phyloP scores from a whole-genome alignment of 2,888 invertebrate genomes.

The Pachymerium ferrugineum region DNA sequence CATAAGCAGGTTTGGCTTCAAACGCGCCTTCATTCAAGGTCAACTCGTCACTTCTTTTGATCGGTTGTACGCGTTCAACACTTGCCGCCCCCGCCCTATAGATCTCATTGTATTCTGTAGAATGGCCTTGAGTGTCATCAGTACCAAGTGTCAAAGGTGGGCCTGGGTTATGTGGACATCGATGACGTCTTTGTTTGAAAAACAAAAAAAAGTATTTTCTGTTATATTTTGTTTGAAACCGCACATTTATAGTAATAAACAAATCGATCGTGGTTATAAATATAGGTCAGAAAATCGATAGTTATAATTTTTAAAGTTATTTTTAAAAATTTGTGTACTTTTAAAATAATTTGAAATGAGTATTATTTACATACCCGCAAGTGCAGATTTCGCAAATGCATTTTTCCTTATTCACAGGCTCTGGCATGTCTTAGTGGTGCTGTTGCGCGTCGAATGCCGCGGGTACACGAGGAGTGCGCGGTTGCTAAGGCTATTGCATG shows the following conservation, averaged over 20 bases:
- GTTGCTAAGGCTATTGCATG: neutral
- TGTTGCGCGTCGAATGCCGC: neutral
- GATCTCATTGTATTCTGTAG: constrained; percentile 17
- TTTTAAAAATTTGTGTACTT: neutral
- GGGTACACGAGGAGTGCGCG: neutral
- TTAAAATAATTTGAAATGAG: neutral
- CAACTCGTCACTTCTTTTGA: neutral
- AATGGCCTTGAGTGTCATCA: neutral
- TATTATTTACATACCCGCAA: constrained; percentile 34
- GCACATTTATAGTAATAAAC: neutral
- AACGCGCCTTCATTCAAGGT: neutral
- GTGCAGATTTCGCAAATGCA: constrained; percentile 37
- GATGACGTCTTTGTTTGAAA: constrained; percentile 23
- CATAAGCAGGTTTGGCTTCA: constrained; percentile 20
- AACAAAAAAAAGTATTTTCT: neutral
- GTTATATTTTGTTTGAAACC: neutral
- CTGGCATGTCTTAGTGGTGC: constrained; percentile 30
- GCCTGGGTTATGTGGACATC: constrained; percentile 31
- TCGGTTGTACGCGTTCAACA: neutral
- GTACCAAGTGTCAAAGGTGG: neutral
- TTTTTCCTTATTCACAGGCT: constrained; percentile 30
- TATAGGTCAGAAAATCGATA: neutral
- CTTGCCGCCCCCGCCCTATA: neutral
- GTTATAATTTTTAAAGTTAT: neutral
- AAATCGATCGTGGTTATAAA: neutral